phyloP scores from a whole-genome alignment of 2,797 vertebrate genomes.

The Phoxinus dragarum region DNA sequence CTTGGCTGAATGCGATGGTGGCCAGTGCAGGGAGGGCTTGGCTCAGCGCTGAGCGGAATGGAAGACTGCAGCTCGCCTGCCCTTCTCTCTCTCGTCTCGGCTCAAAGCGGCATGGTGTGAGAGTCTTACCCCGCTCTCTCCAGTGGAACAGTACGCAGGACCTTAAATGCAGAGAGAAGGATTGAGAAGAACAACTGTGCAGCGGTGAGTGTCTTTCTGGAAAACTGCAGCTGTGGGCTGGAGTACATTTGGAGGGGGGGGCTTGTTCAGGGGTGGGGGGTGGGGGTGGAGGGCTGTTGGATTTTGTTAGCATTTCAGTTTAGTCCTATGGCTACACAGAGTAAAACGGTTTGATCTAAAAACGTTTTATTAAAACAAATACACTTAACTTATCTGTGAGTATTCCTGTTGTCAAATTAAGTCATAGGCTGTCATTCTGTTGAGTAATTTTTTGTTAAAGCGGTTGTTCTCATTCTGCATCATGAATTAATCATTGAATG shows the following conservation, averaged over 20 bases:
- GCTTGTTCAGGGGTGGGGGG: constrained; percentile 18
- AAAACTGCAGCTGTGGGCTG: constrained; percentile 71
- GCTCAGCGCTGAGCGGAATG: constrained; percentile 82
- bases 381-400: not conserved
- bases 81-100: constrained; percentile 55
- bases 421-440: not conserved
- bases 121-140: constrained; percentile 36
- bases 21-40: constrained; percentile 89
- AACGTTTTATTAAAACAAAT: not conserved
- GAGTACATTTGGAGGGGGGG: constrained; percentile 58
- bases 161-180: constrained; percentile 63
- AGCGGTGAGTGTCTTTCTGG: constrained; percentile 78
- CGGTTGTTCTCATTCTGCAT: not conserved
- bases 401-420: not conserved
- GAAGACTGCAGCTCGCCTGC: constrained; percentile 72
- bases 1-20: constrained; percentile 97
- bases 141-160: constrained; percentile 54
- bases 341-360: not conserved
- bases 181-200: constrained; percentile 68
- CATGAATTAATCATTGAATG: constrained; percentile 11
- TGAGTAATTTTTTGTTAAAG: constrained; percentile 3
- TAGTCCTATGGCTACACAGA: constrained; percentile 9
- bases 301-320: constrained; percentile 45
- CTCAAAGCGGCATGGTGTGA: constrained; percentile 39
- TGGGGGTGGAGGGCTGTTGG: constrained; percentile 60